Percentiles rank a stretch among this genome's conserved stretches.
These are phyloP conservation scores for Malacoraja senta DNA, from an alignment of 2,797 vertebrate genomes.

Conservation along the genomic window DNA sequence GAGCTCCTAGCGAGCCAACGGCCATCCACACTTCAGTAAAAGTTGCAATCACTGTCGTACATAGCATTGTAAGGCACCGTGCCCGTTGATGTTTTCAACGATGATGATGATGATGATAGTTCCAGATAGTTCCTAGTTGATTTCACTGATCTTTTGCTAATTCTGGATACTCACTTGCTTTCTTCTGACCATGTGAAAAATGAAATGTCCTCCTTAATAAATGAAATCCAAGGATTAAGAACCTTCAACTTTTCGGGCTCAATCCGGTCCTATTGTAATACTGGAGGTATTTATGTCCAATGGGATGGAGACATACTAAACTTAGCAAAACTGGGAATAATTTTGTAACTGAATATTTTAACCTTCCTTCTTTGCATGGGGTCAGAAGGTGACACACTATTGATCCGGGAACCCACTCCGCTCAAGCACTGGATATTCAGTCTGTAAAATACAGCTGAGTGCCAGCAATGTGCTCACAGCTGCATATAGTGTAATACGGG, in stretches of 20 bases:
- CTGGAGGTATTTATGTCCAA: not conserved
- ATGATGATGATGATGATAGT: too few relatives aligned
- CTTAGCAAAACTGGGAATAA: not conserved
- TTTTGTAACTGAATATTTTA: too few relatives aligned
- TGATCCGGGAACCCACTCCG: not conserved
- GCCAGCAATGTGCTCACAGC: not conserved
- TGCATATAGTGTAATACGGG: not conserved
- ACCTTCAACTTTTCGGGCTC: not conserved
- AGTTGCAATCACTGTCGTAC: too few relatives aligned
- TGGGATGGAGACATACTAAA: not conserved
- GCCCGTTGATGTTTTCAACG: too few relatives aligned
- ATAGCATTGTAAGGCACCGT: too few relatives aligned
- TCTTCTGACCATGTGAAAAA: not conserved
- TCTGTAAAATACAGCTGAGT: not conserved
- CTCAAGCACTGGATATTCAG: not conserved
- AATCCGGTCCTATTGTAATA: not conserved
- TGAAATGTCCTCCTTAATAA: not conserved
- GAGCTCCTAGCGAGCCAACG: too few relatives aligned
- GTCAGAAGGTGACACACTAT: not conserved
- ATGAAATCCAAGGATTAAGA: not conserved
- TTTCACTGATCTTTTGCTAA: not conserved
- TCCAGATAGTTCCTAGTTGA: too few relatives aligned
- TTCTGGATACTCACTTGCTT: not conserved
- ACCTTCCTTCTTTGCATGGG: not conserved
- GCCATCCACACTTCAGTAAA: too few relatives aligned